phyloP scores from a whole-genome alignment of 2,888 invertebrate species.

The Endotricha flammealis region DNA sequence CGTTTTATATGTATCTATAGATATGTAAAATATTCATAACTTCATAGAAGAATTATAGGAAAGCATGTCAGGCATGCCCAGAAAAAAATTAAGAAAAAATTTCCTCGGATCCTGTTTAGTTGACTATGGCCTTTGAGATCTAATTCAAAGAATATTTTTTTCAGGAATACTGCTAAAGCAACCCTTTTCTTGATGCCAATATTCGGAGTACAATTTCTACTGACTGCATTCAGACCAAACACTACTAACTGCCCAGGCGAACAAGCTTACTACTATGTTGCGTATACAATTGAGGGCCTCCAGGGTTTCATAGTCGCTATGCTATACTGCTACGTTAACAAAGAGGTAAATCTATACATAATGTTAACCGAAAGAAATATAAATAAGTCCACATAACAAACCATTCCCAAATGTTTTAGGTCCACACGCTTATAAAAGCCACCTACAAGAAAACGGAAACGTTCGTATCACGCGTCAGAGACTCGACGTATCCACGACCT shows the following conservation, averaged over 20 bases:
- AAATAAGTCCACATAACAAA: no score
- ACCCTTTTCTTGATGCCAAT: constrained; percentile 83
- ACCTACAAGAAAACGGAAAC: constrained; percentile 67
- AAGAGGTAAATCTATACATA: constrained; percentile 80
- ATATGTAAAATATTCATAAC: constrained; percentile 4
- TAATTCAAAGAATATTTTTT: constrained; percentile 22
- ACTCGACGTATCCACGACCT: constrained; percentile 39
- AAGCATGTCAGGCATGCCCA: no score
- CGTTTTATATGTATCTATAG: no score
- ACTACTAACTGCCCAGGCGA: constrained; percentile 70
- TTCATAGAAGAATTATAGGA: background rate
- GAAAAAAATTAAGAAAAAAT: no score
- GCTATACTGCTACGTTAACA: constrained; percentile 82
- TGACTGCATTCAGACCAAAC: constrained; percentile 76
- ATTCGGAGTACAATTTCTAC: constrained; percentile 83
- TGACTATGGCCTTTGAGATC: no score
- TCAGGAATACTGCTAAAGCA: constrained; percentile 80
- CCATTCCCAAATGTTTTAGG: constrained; percentile 34
- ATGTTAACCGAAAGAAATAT: constrained; percentile 4
- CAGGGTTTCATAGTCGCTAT: constrained; percentile 81
- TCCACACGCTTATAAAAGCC: constrained; percentile 54
- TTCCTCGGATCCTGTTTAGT: no score
- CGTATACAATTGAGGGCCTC: constrained; percentile 78
- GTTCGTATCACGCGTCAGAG: constrained; percentile 55
- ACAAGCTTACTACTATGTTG: constrained; percentile 78